Conservation (phyloP, 2,113 vertebrate species). For the Thryonomys swinderianus region DNA sequence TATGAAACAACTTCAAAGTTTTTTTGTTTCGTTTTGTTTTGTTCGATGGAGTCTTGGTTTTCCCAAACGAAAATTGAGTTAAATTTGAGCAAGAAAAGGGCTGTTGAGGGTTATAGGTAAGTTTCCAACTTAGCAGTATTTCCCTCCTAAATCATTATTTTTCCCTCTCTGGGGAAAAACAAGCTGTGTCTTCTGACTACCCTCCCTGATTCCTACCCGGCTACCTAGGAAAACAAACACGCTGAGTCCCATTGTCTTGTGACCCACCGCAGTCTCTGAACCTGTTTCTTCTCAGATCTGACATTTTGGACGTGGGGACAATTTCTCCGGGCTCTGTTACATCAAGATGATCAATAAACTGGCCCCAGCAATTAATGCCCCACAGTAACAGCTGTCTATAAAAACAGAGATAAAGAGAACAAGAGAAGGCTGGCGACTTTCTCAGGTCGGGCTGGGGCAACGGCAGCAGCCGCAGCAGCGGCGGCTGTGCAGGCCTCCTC, state of each 20-base stretch:
- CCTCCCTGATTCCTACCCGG: background rate
- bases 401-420: conserved; percentile 63
- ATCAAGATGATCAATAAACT: conserved; percentile 78
- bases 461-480: no score
- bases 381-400: conserved; percentile 72
- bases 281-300: conserved; percentile 82
- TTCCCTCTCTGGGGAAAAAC: background rate
- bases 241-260: background rate
- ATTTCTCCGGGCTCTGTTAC: conserved; percentile 80
- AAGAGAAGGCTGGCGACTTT: background rate
- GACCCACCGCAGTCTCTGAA: conserved; percentile 76
- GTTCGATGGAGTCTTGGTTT: background rate
- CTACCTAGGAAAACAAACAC: conserved; percentile 52
- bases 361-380: conserved; percentile 68
- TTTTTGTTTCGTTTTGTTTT: background rate
- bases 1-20: background rate
- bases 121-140: background rate
- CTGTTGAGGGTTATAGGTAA: background rate
- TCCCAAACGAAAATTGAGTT: background rate
- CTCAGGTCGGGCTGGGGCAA: background rate
- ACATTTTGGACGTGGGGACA: conserved; percentile 76
- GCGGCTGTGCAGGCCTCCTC: no score
- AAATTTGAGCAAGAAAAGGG: background rate
- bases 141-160: background rate
- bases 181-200: background rate